Conservation (phyloP, 2,797 vertebrate genomes). For the Sebastiscus albofasciatus region DNA sequence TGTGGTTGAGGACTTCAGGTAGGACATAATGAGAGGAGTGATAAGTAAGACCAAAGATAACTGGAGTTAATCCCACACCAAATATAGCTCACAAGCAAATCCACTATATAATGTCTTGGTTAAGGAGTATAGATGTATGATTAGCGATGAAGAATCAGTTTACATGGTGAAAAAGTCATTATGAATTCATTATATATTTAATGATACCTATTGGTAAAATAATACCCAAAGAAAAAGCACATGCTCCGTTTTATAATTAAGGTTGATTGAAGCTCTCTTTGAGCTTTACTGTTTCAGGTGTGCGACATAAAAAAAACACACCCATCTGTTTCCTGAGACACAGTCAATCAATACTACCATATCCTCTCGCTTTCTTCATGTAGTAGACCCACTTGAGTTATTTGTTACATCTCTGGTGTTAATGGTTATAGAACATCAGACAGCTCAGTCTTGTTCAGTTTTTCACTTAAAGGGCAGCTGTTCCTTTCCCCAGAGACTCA, state of each 20-base stretch:
- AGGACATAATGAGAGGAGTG: neutral
- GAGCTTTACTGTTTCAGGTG: neutral
- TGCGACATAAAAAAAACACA: neutral
- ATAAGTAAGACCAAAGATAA: neutral
- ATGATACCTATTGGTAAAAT: neutral
- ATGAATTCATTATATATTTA: neutral
- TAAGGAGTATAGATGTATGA: neutral
- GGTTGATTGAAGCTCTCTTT: neutral
- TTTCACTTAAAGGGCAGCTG: constrained; percentile 73
- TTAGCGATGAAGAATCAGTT: neutral
- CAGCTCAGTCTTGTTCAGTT: constrained; percentile 66
- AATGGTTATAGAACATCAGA: constrained; percentile 60
- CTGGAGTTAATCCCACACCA: neutral
- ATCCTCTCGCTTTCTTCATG: constrained; percentile 24
- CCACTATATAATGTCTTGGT: neutral
- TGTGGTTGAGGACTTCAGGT: neutral
- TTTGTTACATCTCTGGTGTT: constrained; percentile 71
- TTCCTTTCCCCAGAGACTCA: constrained; percentile 74
- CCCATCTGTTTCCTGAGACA: constrained; percentile 6
- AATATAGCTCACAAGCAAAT: neutral
- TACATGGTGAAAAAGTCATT: neutral
- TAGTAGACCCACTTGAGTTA: constrained; percentile 33
- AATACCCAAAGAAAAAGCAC: neutral
- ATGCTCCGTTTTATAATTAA: neutral
- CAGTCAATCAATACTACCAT: constrained; percentile 21